phyloP scores from a whole-genome alignment of 2,888 invertebrate species.

The Crocallis elinguaria region DNA sequence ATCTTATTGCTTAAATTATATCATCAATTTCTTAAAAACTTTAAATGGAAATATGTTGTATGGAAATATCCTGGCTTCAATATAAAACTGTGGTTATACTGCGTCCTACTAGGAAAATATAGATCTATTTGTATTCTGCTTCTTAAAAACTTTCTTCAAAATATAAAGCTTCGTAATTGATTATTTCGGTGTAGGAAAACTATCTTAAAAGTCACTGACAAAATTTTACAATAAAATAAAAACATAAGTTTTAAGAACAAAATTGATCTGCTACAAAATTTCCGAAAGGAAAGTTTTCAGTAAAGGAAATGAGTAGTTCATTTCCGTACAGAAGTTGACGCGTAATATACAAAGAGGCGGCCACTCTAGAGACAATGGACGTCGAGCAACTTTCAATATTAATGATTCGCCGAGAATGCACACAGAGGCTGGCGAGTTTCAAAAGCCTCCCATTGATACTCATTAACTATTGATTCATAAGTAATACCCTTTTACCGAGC shows the following conservation, averaged over 20 bases:
- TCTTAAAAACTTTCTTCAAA: too few relatives aligned
- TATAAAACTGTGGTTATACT: too few relatives aligned
- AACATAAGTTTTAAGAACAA: constrained; percentile 16
- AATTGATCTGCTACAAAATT: constrained; percentile 55
- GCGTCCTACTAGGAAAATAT: too few relatives aligned
- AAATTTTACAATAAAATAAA: constrained; percentile 13
- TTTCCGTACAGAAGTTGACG: constrained; percentile 64
- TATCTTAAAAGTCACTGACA: not conserved
- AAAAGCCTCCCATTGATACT: constrained; percentile 81
- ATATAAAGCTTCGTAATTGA: not conserved
- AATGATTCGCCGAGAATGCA: constrained; percentile 81
- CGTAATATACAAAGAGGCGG: constrained; percentile 75
- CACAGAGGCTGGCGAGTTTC: constrained; percentile 72
- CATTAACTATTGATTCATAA: constrained; percentile 84
- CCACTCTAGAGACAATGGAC: constrained; percentile 78
- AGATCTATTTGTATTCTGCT: too few relatives aligned
- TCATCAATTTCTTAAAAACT: too few relatives aligned
- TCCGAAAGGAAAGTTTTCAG: constrained; percentile 65
- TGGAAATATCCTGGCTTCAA: too few relatives aligned
- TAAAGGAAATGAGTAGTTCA: constrained; percentile 77
- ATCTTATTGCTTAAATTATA: too few relatives aligned
- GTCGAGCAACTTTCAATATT: constrained; percentile 80
- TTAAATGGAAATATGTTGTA: too few relatives aligned
- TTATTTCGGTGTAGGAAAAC: not conserved
- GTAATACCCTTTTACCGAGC: constrained; percentile 80